Evolutionary conservation across 2,113 vertebrate genomes (phyloP).

Genomic region (Stercorarius parasiticus): DNA sequence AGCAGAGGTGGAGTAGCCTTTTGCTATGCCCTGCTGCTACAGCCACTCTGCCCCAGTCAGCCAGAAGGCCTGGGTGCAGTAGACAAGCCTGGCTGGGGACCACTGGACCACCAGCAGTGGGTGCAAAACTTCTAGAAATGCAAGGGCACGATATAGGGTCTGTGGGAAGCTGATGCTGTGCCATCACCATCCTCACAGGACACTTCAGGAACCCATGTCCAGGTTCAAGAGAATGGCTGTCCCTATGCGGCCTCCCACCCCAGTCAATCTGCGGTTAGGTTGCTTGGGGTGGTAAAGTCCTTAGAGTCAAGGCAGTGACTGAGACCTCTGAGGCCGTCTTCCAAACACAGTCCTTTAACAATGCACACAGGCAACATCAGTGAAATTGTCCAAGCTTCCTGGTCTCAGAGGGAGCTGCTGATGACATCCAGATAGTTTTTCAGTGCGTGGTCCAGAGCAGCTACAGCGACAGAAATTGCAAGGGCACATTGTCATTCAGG

Average conservation of each 20-base stretch:
- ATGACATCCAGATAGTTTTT: neutral
- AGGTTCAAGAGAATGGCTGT: neutral
- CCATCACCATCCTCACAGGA: neutral
- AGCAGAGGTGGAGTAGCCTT: neutral
- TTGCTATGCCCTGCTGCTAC: neutral
- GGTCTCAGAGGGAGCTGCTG: neutral
- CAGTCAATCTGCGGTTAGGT: neutral
- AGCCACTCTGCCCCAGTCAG: neutral
- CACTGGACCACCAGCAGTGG: neutral
- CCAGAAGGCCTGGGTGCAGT: neutral
- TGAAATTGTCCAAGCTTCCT: neutral
- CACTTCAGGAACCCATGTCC: neutral
- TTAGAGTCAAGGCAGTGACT: neutral
- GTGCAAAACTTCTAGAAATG: neutral
- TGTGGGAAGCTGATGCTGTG: neutral
- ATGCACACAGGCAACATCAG: neutral
- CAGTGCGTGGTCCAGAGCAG: neutral
- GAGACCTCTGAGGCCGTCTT: neutral
- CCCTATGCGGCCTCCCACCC: neutral
- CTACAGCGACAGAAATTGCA: neutral
- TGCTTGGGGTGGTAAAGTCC: neutral
- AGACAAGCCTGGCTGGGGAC: neutral
- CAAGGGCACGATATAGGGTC: rapidly evolving
- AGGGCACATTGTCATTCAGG: neutral
- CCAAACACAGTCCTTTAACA: neutral